A percentile compares a stretch with the other conserved stretches of the same genome.
Conservation (phyloP, 2,888 invertebrate genomes). For the Euproctis similis region DNA sequence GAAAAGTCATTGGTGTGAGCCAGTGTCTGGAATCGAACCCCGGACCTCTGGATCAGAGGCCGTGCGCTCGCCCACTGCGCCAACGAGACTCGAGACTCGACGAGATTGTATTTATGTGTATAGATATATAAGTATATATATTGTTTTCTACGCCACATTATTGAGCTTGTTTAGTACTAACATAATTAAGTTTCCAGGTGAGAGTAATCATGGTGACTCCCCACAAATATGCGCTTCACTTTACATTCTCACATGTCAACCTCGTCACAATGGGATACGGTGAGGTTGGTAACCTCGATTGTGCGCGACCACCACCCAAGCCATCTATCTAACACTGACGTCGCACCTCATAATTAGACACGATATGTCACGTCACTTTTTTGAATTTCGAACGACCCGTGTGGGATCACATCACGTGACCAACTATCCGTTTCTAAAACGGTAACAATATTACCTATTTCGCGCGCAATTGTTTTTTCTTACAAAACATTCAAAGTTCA, state of each 20-base stretch:
- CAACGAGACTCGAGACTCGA: no score
- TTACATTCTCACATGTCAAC: conserved; percentile 52
- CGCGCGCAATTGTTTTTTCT: conserved; percentile 12
- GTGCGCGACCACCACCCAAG: conserved; percentile 21
- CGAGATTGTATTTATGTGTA: no score
- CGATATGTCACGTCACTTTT: conserved; percentile 29
- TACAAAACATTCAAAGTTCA: conserved; percentile 15
- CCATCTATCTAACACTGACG: conserved; percentile 48
- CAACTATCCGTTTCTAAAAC: conserved; percentile 6
- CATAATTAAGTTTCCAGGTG: conserved; percentile 25
- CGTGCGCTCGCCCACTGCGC: no score
- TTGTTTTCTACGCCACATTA: conserved; percentile 22
- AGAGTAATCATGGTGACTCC: conserved; percentile 20
- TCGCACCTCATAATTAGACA: conserved; percentile 60
- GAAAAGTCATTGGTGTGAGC: no score
- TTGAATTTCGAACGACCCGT: conserved; percentile 7
- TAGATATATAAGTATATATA: no score
- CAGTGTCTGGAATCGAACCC: no score
- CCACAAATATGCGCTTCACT: conserved; percentile 35
- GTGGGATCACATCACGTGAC: conserved; percentile 10
- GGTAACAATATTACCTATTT: conserved; percentile 1
- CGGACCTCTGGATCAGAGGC: no score
- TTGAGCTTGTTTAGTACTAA: no score
- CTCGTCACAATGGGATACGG: conserved; percentile 49
- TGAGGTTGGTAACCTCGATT: conserved; percentile 66